These are phyloP conservation scores for Gymnocephalus cernua DNA, from an alignment of 2,113 vertebrate genomes.

Conservation along the genomic window DNA sequence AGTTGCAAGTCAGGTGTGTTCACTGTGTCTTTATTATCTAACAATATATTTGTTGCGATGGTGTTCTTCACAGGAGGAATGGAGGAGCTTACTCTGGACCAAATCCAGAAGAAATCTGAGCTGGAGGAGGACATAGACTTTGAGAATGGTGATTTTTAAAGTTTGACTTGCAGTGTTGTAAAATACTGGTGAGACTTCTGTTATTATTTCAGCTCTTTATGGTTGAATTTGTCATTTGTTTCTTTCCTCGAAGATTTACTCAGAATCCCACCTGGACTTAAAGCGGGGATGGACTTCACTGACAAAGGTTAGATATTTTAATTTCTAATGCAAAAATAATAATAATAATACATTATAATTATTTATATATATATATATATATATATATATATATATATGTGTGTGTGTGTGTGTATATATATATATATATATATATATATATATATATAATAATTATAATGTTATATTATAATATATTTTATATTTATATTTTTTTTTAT, in stretches of 20 bases:
- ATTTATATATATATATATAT: too few species aligned
- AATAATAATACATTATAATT: neutral
- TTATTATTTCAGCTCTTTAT: slow-evolving; percentile 2
- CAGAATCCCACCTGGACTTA: slow-evolving; percentile 87
- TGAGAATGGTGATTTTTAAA: slow-evolving; percentile 83
- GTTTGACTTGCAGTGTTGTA: neutral
- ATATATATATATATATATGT: too few species aligned
- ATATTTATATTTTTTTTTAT: too few species aligned
- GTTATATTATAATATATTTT: too few species aligned
- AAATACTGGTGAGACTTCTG: neutral
- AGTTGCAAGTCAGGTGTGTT: neutral
- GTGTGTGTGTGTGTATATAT: too few species aligned
- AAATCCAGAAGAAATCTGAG: slow-evolving; percentile 85
- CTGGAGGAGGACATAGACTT: slow-evolving; percentile 90
- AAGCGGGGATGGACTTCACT: slow-evolving; percentile 89
- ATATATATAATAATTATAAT: too few species aligned
- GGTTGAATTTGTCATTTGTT: neutral
- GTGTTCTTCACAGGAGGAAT: slow-evolving; percentile 85
- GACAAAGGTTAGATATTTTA: slow-evolving; percentile 79
- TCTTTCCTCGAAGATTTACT: slow-evolving; percentile 85
- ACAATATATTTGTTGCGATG: neutral
- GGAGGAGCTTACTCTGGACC: slow-evolving; percentile 91
- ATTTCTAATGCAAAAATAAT: neutral
- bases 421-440: too few species aligned
- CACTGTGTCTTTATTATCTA: neutral